Conservation (phyloP, 2,797 vertebrate species). For the Dromococcyx pavoninus region DNA sequence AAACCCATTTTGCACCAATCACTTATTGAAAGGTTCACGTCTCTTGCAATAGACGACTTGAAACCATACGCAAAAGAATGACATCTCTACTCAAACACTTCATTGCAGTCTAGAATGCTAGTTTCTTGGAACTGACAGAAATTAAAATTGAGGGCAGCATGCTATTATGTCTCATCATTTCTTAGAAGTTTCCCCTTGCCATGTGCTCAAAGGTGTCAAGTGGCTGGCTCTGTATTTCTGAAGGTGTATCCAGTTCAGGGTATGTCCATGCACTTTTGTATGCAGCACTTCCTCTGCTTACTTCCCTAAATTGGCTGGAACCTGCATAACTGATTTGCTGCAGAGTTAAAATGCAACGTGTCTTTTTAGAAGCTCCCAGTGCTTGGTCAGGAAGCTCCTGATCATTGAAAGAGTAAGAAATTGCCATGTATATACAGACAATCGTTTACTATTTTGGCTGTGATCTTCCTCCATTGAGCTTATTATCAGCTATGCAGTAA, state of each 20-base stretch:
- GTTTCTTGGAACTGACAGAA: neutral
- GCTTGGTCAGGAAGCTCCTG: neutral
- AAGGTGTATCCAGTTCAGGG: neutral
- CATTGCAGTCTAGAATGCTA: neutral
- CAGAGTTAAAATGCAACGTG: neutral
- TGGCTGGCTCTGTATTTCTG: neutral
- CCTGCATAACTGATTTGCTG: neutral
- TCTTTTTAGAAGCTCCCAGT: neutral
- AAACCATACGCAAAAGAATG: neutral
- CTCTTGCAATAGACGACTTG: neutral
- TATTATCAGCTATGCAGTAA: neutral
- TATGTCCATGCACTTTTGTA: neutral
- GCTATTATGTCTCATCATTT: neutral
- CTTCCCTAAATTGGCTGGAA: neutral
- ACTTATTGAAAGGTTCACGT: neutral
- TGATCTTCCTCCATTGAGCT: neutral
- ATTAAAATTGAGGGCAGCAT: neutral
- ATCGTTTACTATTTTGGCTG: neutral
- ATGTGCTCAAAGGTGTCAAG: fast-evolving
- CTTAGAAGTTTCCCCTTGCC: neutral
- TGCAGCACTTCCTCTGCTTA: neutral
- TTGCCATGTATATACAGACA: neutral
- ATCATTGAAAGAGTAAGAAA: neutral
- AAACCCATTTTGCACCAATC: neutral
- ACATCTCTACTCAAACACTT: neutral